phyloP scores from a whole-genome alignment of 2,113 vertebrate species.

The Nannospalax galili region DNA sequence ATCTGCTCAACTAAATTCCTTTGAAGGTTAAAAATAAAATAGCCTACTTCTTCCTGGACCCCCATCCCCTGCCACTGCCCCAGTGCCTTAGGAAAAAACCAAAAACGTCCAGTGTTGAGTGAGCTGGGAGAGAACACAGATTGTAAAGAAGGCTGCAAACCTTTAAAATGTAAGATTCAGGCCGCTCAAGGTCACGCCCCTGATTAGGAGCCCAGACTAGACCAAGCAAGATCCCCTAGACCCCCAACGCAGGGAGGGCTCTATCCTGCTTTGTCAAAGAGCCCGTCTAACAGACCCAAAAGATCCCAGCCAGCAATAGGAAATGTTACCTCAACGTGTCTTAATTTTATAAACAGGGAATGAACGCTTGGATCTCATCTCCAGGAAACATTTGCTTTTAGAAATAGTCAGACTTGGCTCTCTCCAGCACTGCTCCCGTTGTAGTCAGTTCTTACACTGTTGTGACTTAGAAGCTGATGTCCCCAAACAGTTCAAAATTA shows the following conservation, averaged over 20 bases:
- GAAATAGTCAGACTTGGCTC: conserved; percentile 76
- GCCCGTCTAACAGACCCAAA: background rate
- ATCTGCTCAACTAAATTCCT: conserved; percentile 90
- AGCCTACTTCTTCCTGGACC: conserved; percentile 49
- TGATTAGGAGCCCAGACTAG: background rate
- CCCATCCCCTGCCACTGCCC: conserved; percentile 4
- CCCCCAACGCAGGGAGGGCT: background rate
- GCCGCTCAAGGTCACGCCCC: conserved; percentile 16
- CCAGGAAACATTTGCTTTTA: conserved; percentile 77
- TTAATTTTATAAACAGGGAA: conserved; percentile 76
- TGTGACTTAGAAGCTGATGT: conserved; percentile 82
- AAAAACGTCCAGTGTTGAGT: conserved; percentile 74
- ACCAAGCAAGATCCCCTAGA: background rate
- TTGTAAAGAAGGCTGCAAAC: conserved; percentile 42
- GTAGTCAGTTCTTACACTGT: conserved; percentile 81
- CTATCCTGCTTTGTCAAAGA: background rate
- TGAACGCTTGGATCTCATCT: conserved; percentile 80
- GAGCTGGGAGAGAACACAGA: conserved; percentile 68
- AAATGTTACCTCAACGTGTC: background rate
- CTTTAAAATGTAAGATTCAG: conserved; percentile 22
- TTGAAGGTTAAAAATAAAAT: conserved; percentile 89
- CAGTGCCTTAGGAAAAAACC: conserved; percentile 44
- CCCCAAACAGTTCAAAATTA: conserved; percentile 81
- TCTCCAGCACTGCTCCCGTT: conserved; percentile 76
- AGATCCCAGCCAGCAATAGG: conserved; percentile 42